Conservation (phyloP, 2,113 vertebrate species). For the Rhineura floridana region DNA sequence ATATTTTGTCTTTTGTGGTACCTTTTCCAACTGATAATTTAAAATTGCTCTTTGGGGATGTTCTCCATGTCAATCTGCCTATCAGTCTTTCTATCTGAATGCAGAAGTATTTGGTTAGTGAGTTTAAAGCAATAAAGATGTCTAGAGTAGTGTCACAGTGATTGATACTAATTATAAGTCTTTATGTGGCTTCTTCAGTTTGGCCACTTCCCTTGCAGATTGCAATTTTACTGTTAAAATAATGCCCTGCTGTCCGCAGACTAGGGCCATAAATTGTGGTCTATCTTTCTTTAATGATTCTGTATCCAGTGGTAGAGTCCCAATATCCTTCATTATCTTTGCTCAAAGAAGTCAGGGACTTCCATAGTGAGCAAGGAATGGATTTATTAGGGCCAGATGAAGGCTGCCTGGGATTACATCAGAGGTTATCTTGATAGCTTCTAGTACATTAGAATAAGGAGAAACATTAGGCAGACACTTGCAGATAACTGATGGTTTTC, state of each 20-base stretch:
- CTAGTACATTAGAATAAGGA: slow-evolving; percentile 39
- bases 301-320: slow-evolving; percentile 69
- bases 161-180: slow-evolving; percentile 82
- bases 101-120: slow-evolving; percentile 79
- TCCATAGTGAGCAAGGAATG: slow-evolving; percentile 68
- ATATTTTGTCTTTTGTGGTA: slow-evolving; percentile 57
- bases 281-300: slow-evolving; percentile 77
- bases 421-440: slow-evolving; percentile 52
- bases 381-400: slow-evolving; percentile 68
- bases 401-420: slow-evolving; percentile 58
- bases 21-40: slow-evolving; percentile 68
- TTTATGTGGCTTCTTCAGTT: slow-evolving; percentile 74
- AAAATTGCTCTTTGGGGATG: slow-evolving; percentile 66
- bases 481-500: slow-evolving; percentile 63
- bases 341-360: slow-evolving; percentile 69
- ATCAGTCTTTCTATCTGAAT: slow-evolving; percentile 72
- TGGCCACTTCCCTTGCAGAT: slow-evolving; percentile 73
- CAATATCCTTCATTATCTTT: slow-evolving; percentile 76
- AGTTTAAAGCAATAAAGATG: slow-evolving; percentile 82
- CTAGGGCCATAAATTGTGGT: slow-evolving; percentile 74
- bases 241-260: slow-evolving; percentile 72
- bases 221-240: slow-evolving; percentile 81
- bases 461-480: slow-evolving; percentile 22
- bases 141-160: slow-evolving; percentile 76
- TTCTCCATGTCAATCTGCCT: slow-evolving; percentile 65